A percentile compares a stretch with the other conserved stretches of the same genome.
phyloP scores from a whole-genome alignment of 2,113 vertebrate species.

The Marmota flaviventris region DNA sequence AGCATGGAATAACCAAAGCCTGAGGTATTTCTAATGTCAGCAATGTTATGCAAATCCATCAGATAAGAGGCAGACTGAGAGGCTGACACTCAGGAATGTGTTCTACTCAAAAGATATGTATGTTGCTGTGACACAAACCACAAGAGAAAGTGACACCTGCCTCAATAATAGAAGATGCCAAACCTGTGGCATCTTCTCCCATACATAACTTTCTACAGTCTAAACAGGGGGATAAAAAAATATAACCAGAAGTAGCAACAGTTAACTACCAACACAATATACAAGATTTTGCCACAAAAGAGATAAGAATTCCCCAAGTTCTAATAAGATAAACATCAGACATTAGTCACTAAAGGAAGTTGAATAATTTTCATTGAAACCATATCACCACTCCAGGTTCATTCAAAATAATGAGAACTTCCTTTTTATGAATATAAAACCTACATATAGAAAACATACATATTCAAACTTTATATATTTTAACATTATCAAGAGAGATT shows the following conservation, averaged over 20 bases:
- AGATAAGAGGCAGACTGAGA: background rate
- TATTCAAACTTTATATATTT: background rate
- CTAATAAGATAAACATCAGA: background rate
- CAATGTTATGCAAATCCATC: background rate
- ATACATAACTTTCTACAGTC: background rate
- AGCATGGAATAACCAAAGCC: background rate
- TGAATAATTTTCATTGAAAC: background rate
- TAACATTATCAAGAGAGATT: background rate
- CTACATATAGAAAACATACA: background rate
- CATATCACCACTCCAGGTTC: background rate
- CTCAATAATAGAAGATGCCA: background rate
- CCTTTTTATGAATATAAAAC: background rate
- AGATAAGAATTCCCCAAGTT: background rate
- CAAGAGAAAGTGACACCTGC: background rate
- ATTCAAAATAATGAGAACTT: constrained; percentile 1
- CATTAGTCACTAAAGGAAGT: background rate
- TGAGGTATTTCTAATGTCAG: background rate
- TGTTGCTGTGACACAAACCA: background rate
- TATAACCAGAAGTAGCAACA: background rate
- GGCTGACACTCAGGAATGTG: background rate
- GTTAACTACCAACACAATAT: background rate
- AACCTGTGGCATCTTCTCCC: background rate
- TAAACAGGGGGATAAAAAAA: background rate
- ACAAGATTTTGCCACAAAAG: background rate
- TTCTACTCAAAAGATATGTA: background rate